phyloP scores from a whole-genome alignment of 2,888 invertebrate species.

The Leptopilina drosophilae region DNA sequence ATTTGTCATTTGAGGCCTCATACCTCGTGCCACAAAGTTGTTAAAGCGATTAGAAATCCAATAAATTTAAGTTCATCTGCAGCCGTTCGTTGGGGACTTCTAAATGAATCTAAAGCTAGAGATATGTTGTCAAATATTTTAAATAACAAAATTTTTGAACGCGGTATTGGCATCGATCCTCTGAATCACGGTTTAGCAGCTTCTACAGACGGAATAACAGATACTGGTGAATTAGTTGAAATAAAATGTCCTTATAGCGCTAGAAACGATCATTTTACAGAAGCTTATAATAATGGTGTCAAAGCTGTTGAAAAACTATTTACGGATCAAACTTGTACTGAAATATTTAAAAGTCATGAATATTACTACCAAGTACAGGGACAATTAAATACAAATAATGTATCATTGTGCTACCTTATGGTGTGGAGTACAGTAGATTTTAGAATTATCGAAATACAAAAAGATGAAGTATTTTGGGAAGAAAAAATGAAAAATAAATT shows the following conservation, averaged over 20 bases:
- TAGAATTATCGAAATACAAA: not conserved
- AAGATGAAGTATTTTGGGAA: constrained; percentile 38
- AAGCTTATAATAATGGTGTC: too few relatives aligned
- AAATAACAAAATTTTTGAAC: too few relatives aligned
- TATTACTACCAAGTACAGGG: constrained; percentile 52
- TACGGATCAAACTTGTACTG: not conserved
- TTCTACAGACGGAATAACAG: constrained; percentile 50
- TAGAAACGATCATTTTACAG: not conserved
- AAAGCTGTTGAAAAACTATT: too few relatives aligned
- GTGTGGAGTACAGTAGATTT: constrained; percentile 14
- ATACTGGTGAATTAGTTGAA: constrained; percentile 45
- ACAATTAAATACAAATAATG: constrained; percentile 43
- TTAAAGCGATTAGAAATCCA: not conserved
- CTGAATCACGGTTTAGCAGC: constrained; percentile 42
- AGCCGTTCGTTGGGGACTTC: too few relatives aligned
- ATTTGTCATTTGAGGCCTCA: not conserved
- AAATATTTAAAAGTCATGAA: constrained; percentile 42
- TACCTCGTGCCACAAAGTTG: not conserved
- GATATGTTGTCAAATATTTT: too few relatives aligned
- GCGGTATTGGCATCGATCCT: too few relatives aligned
- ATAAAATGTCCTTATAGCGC: constrained; percentile 40
- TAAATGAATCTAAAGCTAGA: too few relatives aligned
- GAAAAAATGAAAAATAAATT: constrained; percentile 30
- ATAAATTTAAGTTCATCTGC: too few relatives aligned
- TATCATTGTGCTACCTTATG: constrained; percentile 26